Conservation (phyloP, 2,888 invertebrate species). For the Tridacna gigas region DNA sequence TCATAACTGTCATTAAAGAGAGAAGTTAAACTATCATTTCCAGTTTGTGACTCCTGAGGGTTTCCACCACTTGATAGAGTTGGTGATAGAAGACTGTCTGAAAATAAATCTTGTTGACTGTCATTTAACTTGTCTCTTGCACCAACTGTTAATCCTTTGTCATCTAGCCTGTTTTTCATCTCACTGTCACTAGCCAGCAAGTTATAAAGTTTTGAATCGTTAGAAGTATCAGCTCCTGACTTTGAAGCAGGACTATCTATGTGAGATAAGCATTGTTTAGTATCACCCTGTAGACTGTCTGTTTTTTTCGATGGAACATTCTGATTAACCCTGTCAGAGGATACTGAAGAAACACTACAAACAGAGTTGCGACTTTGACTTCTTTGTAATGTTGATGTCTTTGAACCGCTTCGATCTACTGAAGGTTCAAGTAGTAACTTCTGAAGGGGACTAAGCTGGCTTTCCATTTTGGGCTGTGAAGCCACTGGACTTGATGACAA, state of each 20-base stretch:
- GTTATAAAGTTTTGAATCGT: conserved; percentile 41
- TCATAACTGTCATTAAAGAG: conserved; percentile 45
- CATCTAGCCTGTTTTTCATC: neutral
- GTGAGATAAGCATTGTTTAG: neutral
- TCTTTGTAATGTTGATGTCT: conserved; percentile 15
- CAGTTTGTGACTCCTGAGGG: neutral
- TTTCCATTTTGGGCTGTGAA: conserved; percentile 22
- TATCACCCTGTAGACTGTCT: neutral
- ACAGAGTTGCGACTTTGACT: conserved; percentile 44
- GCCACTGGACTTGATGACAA: conserved; percentile 30
- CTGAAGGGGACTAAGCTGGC: conserved; percentile 57
- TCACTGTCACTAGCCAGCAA: conserved; percentile 33
- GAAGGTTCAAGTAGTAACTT: conserved; percentile 41
- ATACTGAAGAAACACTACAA: conserved; percentile 42
- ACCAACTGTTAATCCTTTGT: neutral
- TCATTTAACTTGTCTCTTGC: conserved; percentile 43
- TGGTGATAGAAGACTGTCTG: conserved; percentile 46
- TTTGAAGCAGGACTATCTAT: conserved; percentile 22
- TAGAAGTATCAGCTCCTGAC: neutral
- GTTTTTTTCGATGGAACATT: neutral
- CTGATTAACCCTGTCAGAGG: conserved; percentile 38
- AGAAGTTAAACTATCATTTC: conserved; percentile 43
- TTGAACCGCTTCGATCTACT: neutral
- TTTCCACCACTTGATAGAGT: neutral
- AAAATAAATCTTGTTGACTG: conserved; percentile 71